These are phyloP conservation scores for Caenorhabditis doughertyi DNA, from an alignment of 2,888 invertebrate species.

Conservation along the genomic window DNA sequence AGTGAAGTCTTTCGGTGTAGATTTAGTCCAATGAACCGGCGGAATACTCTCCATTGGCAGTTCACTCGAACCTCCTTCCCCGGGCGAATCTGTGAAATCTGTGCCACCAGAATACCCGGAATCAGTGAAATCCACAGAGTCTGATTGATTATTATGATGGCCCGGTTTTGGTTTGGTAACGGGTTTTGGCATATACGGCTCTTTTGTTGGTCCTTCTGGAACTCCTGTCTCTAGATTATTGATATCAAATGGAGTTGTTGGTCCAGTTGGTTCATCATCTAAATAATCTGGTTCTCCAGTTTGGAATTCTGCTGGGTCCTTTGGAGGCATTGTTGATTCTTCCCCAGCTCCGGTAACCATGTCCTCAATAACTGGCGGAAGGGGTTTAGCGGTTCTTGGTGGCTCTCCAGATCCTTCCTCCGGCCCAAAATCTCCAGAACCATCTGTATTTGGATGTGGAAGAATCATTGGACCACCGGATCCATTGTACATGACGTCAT, in stretches of 20 bases:
- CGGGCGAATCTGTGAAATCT: neutral
- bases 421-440: neutral
- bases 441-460: neutral
- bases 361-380: constrained; percentile 8
- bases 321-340: constrained; percentile 43
- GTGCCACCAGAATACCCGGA: constrained; percentile 1
- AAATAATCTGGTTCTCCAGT: neutral
- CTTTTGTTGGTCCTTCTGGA: constrained; percentile 45
- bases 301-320: constrained; percentile 17
- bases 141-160: neutral
- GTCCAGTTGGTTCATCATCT: neutral
- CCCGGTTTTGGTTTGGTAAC: constrained; percentile 29
- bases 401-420: neutral
- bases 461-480: constrained; percentile 8
- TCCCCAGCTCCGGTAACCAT: constrained; percentile 26
- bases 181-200: constrained; percentile 57
- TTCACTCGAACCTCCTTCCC: constrained; percentile 32
- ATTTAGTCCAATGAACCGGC: constrained; percentile 48
- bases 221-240: constrained; percentile 36
- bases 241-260: constrained; percentile 43
- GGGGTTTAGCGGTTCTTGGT: neutral
- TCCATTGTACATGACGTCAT: neutral
- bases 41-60: constrained; percentile 39
- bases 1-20: constrained; percentile 43
- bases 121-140: neutral